phyloP scores from a whole-genome alignment of 2,113 vertebrate genomes.

The Copsychus sechellarum region DNA sequence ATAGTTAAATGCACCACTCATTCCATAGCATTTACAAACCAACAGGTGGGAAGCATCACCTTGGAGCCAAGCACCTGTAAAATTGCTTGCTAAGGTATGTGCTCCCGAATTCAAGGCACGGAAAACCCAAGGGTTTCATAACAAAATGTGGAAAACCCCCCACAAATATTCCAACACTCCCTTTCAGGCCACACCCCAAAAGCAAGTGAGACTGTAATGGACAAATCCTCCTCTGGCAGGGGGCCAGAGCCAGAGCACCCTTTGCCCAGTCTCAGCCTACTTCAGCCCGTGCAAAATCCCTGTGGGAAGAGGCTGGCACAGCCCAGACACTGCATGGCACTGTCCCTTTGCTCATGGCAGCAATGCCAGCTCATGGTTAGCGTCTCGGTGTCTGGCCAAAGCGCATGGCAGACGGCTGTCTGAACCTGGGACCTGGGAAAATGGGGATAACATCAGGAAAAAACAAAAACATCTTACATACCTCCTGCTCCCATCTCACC shows the following conservation, averaged over 20 bases:
- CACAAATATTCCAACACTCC: background rate
- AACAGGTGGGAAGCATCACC: background rate
- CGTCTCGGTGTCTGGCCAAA: slow-evolving; percentile 31
- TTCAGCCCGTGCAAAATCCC: background rate
- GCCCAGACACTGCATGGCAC: background rate
- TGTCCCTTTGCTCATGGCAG: slow-evolving; percentile 19
- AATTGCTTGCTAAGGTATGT: background rate
- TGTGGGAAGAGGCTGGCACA: background rate
- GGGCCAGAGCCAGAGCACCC: background rate
- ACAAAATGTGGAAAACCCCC: background rate
- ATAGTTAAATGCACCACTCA: background rate
- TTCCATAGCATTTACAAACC: background rate
- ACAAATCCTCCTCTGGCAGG: background rate
- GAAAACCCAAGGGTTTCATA: slow-evolving; percentile 10
- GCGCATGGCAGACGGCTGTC: background rate
- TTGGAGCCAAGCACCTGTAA: background rate
- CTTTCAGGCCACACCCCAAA: background rate
- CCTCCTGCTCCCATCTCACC: slow-evolving; percentile 1
- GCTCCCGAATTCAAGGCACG: background rate
- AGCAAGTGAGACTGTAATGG: background rate
- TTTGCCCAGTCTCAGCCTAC: background rate
- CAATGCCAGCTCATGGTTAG: background rate
- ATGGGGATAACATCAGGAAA: slow-evolving; percentile 59
- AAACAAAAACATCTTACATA: slow-evolving; percentile 18
- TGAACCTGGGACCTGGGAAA: slow-evolving; percentile 54